phyloP scores from a whole-genome alignment of 2,888 invertebrate species.

The Alviniconcha strummeri region DNA sequence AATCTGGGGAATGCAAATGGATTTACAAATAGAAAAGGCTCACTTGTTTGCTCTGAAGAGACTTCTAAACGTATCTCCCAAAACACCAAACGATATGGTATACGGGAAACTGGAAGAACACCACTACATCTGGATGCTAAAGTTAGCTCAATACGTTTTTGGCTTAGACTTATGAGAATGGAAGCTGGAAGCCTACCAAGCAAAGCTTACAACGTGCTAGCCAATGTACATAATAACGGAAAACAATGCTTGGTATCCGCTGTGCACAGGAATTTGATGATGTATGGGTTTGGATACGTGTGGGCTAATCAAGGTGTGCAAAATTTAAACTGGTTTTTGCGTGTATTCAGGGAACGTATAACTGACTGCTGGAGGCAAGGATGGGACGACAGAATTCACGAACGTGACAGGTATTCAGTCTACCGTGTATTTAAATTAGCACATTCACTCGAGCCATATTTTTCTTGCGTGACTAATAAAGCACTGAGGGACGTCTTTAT shows the following conservation, averaged over 20 bases:
- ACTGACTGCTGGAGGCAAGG: background rate
- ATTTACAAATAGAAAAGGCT: background rate
- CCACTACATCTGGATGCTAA: background rate
- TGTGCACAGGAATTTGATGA: background rate
- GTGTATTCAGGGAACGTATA: background rate
- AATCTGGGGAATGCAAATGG: background rate
- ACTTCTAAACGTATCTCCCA: background rate
- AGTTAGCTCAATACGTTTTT: background rate
- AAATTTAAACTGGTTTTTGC: background rate
- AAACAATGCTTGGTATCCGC: background rate
- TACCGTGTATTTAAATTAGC: background rate
- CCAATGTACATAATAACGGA: background rate
- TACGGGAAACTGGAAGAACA: conserved; percentile 1
- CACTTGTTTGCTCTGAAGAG: conserved; percentile 1
- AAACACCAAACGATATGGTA: conserved; percentile 8
- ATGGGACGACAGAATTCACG: background rate
- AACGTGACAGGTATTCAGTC: background rate
- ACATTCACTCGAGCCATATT: too few relatives aligned
- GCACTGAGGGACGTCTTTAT: too few relatives aligned
- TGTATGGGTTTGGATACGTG: background rate
- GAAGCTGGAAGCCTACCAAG: background rate
- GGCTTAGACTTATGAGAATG: background rate
- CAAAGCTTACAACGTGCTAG: background rate
- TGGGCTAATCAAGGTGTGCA: background rate
- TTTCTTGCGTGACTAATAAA: too few relatives aligned